Evolutionary conservation across 2,113 vertebrate species (phyloP).

Genomic region (Grammomys surdaster): DNA sequence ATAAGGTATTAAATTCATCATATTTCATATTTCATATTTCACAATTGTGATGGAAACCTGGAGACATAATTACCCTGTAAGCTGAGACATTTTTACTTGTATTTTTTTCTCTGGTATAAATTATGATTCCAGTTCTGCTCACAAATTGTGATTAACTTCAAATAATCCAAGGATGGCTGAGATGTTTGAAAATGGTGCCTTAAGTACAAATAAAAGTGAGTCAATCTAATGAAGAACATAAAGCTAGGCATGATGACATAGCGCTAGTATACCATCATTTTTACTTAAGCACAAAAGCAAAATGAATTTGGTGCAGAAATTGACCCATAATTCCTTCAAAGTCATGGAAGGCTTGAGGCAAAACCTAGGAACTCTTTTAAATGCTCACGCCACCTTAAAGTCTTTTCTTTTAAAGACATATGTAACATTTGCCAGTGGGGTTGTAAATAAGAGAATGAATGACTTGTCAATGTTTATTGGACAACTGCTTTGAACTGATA

Average conservation of each 20-base stretch:
- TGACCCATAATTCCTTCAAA: background rate
- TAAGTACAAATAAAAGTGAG: background rate
- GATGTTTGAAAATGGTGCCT: background rate
- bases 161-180: background rate
- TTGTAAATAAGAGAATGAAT: background rate
- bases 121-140: background rate
- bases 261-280: background rate
- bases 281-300: background rate
- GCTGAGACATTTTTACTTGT: background rate
- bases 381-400: background rate
- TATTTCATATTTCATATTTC: background rate
- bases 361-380: background rate
- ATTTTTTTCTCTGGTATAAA: background rate
- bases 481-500: background rate
- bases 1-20: background rate
- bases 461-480: background rate
- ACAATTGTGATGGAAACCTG: background rate
- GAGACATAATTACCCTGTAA: background rate
- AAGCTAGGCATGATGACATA: no score
- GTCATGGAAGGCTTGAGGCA: background rate
- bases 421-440: background rate
- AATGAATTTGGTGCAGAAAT: background rate
- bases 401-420: background rate
- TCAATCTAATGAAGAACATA: background rate
- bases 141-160: background rate